These are phyloP conservation scores for Myrmecobius fasciatus DNA, from an alignment of 2,113 vertebrate genomes.

Conservation along the genomic window DNA sequence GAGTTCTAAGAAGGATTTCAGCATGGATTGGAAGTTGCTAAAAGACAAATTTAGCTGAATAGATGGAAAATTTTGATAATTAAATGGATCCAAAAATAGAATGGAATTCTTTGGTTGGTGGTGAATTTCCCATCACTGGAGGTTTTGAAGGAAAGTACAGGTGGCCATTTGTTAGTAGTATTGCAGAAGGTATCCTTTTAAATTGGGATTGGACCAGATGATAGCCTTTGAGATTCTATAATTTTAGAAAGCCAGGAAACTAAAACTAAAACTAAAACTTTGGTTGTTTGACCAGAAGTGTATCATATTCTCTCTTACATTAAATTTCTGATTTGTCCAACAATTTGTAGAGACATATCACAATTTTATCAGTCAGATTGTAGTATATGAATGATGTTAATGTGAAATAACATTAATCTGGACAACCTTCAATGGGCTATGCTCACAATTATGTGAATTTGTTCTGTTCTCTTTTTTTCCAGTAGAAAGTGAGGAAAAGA, in stretches of 20 bases:
- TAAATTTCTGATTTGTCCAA: not conserved
- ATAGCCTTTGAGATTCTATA: not conserved
- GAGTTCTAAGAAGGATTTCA: not conserved
- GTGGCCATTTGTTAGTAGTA: not conserved
- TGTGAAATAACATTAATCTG: not conserved
- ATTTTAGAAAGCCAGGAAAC: not conserved
- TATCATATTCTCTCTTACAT: not conserved
- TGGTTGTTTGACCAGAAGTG: not conserved
- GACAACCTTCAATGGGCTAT: not conserved
- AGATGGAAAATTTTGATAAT: not conserved
- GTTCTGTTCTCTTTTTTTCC: not conserved
- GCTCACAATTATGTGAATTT: not conserved
- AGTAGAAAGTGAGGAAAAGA: not conserved
- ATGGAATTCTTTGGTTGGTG: not conserved
- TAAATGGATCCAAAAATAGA: not conserved
- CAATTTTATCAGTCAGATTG: not conserved
- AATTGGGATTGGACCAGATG: not conserved
- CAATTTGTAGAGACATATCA: not conserved
- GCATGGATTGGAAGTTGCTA: not conserved
- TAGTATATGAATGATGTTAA: not conserved
- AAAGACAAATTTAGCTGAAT: not conserved
- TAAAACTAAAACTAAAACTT: not conserved
- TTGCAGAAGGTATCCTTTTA: not conserved
- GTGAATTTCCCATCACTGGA: not conserved
- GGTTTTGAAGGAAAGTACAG: not conserved